These are phyloP conservation scores for Azorinus chamasolen DNA, from an alignment of 2,888 invertebrate genomes.

Conservation along the genomic window DNA sequence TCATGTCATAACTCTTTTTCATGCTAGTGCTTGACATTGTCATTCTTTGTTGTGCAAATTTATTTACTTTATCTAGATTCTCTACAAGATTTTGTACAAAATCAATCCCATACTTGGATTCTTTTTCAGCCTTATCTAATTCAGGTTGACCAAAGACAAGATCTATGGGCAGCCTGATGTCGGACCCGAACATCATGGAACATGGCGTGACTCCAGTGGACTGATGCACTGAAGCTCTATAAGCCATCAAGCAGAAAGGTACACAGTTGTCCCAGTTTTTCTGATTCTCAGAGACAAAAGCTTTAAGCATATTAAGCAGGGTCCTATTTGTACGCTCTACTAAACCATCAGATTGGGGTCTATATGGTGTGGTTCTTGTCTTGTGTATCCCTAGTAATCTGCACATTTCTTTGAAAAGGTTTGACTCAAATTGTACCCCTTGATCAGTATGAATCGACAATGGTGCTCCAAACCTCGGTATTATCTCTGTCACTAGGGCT, in stretches of 20 bases:
- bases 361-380: constrained; percentile 47
- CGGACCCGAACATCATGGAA: constrained; percentile 43
- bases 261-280: constrained; percentile 51
- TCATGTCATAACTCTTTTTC: too few relatives aligned
- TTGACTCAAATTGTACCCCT: constrained; percentile 54
- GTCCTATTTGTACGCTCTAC: constrained; percentile 5
- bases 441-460: constrained; percentile 56
- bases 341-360: constrained; percentile 11
- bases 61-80: too few relatives aligned
- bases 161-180: constrained; percentile 14
- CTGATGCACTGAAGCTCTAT: constrained; percentile 48
- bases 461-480: constrained; percentile 54
- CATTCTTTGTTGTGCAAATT: too few relatives aligned
- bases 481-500: constrained; percentile 37
- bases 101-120: too few relatives aligned
- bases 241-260: constrained; percentile 44
- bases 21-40: too few relatives aligned
- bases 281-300: too few relatives aligned
- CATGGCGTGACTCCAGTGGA: constrained; percentile 35
- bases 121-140: too few relatives aligned
- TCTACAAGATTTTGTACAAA: too few relatives aligned
- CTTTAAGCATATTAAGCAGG: too few relatives aligned
- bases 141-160: background rate
- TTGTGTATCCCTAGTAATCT: constrained; percentile 42
- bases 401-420: constrained; percentile 53